Base-by-base conservation (phyloP, 2,113 vertebrate species). In the Pelusios castaneus region DNA sequence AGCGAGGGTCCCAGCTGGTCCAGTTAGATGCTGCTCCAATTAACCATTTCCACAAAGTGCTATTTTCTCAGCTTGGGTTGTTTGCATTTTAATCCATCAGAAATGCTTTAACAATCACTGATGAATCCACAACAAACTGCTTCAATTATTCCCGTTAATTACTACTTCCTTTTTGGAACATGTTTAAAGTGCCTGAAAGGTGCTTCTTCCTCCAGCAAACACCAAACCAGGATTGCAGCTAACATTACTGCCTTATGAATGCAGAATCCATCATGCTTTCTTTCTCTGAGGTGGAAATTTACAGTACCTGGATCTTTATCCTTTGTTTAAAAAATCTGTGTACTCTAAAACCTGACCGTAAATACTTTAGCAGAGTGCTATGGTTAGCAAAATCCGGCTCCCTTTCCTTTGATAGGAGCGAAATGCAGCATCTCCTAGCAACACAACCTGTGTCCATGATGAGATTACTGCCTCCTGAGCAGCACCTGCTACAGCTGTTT, bases 1-100 rank as follows among this genome's bases (percentile, higher is more conserved):
- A 60, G 70, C 4, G 29, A 75, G 82, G 96, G 89, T 87, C 93
- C 29, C 84, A 45, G 89, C 94, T 88, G 87, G 85, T 88, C 85
- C 60, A 84, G 73, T 78, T 29, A 24, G 80, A 86, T 77, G 80
- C 83, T 84, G 76, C 87, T 92, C 79, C 10, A 80, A 13, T 77
- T 56, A 54, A 17, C 5, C n/a, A 38, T 89, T 88, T 82, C 17
- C 87, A 82, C 67, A 60, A 67, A 70, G 75, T 89, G 29, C 10
- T 5, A 0, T n/a, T 47, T 38, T 38, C 12, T 25, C 0, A 0
- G 82, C 10, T 75, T 1, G 82, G 47, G 49, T 14, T 51, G 70
- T 96, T 89, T 95, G 92, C 77, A 55, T 29, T 73, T 38, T 55
- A 56, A 82, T 80, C 80, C 88, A 2, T 0, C 85, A 16, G 91